Conservation (phyloP, 2,113 vertebrate genomes). For the Tetrax tetrax region DNA sequence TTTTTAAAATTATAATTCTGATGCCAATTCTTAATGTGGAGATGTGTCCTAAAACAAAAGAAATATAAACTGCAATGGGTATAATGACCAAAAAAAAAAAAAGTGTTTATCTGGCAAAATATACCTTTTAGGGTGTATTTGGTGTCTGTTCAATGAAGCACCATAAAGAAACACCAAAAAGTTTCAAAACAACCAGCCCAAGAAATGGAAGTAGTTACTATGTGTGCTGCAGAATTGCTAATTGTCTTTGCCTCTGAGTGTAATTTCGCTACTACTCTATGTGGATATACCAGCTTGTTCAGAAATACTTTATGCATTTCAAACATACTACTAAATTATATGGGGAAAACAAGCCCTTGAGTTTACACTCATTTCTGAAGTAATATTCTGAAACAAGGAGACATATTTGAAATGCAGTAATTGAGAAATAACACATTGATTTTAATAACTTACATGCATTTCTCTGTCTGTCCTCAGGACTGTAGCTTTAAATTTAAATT, state of each 20-base stretch:
- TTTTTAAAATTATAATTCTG: not conserved
- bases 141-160: not conserved
- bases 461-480: not conserved
- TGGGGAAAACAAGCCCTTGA: not conserved
- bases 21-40: not conserved
- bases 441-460: not conserved
- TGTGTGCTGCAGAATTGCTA: not conserved
- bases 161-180: not conserved
- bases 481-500: not conserved
- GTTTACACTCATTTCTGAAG: not conserved
- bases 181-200: not conserved
- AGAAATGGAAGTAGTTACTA: not conserved
- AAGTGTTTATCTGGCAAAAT: not conserved
- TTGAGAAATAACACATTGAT: not conserved
- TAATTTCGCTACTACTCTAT: not conserved
- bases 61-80: not conserved
- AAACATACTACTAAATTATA: not conserved
- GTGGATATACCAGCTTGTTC: not conserved
- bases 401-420: not conserved
- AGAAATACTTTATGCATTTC: not conserved
- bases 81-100: too few relatives aligned
- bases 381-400: not conserved
- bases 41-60: not conserved
- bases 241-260: not conserved
- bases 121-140: not conserved